A percentile compares a stretch with the other conserved stretches of the same genome.
These are phyloP conservation scores for Actinia tenebrosa DNA, from an alignment of 64 coral and sea anemone genomes.

Conservation along the genomic window DNA sequence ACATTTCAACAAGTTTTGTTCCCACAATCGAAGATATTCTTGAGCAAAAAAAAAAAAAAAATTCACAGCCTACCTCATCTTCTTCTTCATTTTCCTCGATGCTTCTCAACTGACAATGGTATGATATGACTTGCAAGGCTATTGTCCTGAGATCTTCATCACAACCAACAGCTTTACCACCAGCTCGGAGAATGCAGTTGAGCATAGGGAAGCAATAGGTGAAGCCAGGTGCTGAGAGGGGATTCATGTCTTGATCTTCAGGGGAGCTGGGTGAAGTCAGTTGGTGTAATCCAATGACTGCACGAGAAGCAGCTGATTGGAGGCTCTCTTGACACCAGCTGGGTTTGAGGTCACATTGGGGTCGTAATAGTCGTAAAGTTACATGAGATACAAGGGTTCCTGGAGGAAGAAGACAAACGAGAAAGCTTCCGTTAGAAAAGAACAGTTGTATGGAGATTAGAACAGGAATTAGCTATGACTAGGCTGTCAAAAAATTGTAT, in stretches of 20 bases:
- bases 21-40: too few species aligned
- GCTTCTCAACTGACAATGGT: conserved; percentile 75
- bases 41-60: too few species aligned
- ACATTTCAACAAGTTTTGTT: too few species aligned
- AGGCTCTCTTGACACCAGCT: conserved; percentile 77
- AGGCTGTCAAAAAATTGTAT: too few species aligned
- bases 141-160: conserved; percentile 68
- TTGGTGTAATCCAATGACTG: conserved; percentile 39
- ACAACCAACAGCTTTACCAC: conserved; percentile 50
- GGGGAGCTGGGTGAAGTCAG: conserved; percentile 26
- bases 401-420: not conserved
- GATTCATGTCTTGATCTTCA: not conserved
- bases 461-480: too few species aligned
- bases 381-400: conserved; percentile 58
- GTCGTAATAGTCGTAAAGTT: conserved; percentile 65
- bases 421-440: not conserved
- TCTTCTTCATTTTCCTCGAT: conserved; percentile 36
- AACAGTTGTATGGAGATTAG: not conserved
- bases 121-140: conserved; percentile 64
- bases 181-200: conserved; percentile 58
- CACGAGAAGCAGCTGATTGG: conserved; percentile 43
- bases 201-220: conserved; percentile 90
- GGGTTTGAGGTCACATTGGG: conserved; percentile 50
- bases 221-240: conserved; percentile 65
- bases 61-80: conserved; percentile 18